Evolutionary conservation across 2,113 vertebrate genomes (phyloP), one percentile per base, ranked within the genome.

Genomic region (Paramisgurnus dabryanus): DNA sequence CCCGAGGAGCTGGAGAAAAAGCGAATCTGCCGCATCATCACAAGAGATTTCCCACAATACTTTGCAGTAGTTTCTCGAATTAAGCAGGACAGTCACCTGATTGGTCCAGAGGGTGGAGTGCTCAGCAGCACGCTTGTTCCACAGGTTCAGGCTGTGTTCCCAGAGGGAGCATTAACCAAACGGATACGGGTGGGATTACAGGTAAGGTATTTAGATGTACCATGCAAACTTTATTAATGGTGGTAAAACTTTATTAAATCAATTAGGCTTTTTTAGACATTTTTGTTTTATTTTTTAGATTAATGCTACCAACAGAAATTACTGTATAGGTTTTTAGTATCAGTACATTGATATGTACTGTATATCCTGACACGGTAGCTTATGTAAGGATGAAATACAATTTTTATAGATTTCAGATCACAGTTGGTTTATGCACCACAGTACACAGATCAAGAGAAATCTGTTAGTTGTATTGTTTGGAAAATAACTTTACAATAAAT

Each of bases 51-150:
- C 88, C 98, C 98, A 1, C 98, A 99, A 85, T 99, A 98, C 90
- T 99, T 99, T n/a, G 98, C 97, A 0, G 96, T 99, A 80, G 98
- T 99, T 75, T 99, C 98, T 0, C 93, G 98, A 4, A 93, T 99
- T 90, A 97, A 97, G 81, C 98, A 99, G 88, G 98, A 99, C 92
- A 99, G 96, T 90, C 95, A 98, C 82, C 90, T 97, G 73, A 98
- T 99, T 47, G 98, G 98, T n/a, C 98, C 97, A 0, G 98, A 99
- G 85, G 98, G 98, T 0, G 97, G 97, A 0, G 95, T 99, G 85
- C 93, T 99, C 58, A 99, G 97, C 87, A 98, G 98, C 87, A 96
- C 94, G 0, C 95, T 99, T 57, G 97, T 97, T 0, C 95, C 97
- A 0, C 96, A 98, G 84, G 97, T 99, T 69, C 97, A 98, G 87